A percentile compares a stretch with the other conserved stretches of the same genome.
Conservation (phyloP, 53 echinoderm and acorn worm genomes). For the Antedon mediterranea region DNA sequence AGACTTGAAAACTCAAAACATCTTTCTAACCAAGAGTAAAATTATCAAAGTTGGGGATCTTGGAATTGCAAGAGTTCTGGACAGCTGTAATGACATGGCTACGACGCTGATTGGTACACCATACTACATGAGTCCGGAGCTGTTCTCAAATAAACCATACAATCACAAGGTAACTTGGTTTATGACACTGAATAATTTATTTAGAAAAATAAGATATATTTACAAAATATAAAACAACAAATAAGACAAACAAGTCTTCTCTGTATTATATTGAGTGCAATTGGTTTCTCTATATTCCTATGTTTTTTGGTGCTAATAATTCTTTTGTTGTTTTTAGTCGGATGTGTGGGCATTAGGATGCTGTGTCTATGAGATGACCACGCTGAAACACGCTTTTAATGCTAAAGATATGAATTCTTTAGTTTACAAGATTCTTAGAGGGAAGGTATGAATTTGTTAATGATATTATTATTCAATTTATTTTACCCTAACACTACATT, state of each 20-base stretch:
- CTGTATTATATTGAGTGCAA: neutral
- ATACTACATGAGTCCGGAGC: conserved; percentile 98
- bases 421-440: conserved; percentile 89
- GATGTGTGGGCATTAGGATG: conserved; percentile 98
- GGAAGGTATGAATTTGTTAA: conserved; percentile 40
- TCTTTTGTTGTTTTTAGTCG: conserved; percentile 31
- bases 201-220: no score
- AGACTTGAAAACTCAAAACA: conserved; percentile 94
- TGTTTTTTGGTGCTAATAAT: no score
- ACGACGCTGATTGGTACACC: conserved; percentile 95
- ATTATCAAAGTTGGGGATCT: conserved; percentile 98
- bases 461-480: no score
- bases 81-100: conserved; percentile 93
- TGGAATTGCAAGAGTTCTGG: conserved; percentile 85
- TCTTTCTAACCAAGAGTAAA: conserved; percentile 97
- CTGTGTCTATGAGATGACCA: conserved; percentile 97
- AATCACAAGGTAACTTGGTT: conserved; percentile 93
- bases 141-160: conserved; percentile 91
- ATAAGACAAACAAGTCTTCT: neutral
- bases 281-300: no score
- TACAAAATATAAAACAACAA: no score
- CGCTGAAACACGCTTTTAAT: conserved; percentile 97
- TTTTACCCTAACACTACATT: no score
- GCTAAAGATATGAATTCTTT: conserved; percentile 98
- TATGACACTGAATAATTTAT: no score